Percentiles rank a stretch among this genome's conserved stretches.
phyloP scores from a whole-genome alignment of 2,797 vertebrate genomes.

The Thamnophis elegans region DNA sequence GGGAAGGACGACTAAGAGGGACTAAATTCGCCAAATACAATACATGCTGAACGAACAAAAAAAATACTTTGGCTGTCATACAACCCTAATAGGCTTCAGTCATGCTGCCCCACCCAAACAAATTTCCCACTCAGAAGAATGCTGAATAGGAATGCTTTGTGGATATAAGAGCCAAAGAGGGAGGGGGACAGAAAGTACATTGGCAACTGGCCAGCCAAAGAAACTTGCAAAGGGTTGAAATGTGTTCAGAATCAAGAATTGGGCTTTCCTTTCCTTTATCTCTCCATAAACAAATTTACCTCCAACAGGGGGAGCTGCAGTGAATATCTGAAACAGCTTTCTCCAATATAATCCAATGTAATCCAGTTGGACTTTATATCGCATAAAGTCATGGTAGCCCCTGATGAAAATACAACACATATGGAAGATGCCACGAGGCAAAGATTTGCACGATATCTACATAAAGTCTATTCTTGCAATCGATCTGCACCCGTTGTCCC shows the following conservation, averaged over 20 bases:
- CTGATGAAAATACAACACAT: not conserved
- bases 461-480: not conserved
- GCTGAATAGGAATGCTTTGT: slow-evolving; percentile 14
- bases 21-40: slow-evolving; percentile 49
- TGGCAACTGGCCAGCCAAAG: not conserved
- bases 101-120: not conserved
- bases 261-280: not conserved
- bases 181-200: not conserved
- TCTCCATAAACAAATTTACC: not conserved
- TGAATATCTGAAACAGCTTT: not conserved
- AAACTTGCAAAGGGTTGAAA: not conserved
- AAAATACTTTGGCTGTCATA: slow-evolving; percentile 25
- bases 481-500: too few relatives aligned
- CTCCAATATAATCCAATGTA: not conserved
- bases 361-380: not conserved
- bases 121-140: slow-evolving; percentile 43
- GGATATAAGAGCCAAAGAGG: not conserved
- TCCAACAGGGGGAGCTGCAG: slow-evolving; percentile 5
- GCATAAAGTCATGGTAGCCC: not conserved
- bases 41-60: slow-evolving; percentile 43
- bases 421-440: not conserved
- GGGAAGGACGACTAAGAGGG: slow-evolving; percentile 21
- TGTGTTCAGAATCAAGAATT: not conserved
- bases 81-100: slow-evolving; percentile 50
- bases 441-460: not conserved